Evolutionary conservation across 2,797 vertebrate genomes (phyloP).

Genomic region (Melanotaenia maccullochi): DNA sequence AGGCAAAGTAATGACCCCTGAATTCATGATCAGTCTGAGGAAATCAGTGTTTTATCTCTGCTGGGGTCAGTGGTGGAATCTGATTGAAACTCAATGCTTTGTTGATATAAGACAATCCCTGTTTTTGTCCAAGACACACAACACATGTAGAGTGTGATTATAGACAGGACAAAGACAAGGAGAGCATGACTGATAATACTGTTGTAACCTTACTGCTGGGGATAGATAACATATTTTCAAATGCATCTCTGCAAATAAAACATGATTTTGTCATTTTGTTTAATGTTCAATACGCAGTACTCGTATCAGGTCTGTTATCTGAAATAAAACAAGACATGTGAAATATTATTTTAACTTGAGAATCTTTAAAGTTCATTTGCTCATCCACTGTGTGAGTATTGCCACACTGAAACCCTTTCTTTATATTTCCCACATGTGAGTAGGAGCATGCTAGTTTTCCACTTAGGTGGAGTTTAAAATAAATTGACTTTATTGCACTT

Average conservation of each 20-base stretch:
- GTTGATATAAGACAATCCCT: constrained; percentile 12
- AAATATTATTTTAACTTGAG: neutral
- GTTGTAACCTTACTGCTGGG: neutral
- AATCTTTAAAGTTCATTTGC: neutral
- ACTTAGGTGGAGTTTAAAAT: neutral
- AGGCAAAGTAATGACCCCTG: constrained; percentile 58
- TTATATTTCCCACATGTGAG: neutral
- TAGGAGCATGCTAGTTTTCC: neutral
- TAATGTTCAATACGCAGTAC: neutral
- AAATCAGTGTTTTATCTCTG: constrained; percentile 59
- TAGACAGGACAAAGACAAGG: neutral
- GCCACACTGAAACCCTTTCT: neutral
- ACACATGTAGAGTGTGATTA: constrained; percentile 25
- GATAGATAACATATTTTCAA: neutral
- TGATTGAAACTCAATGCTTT: constrained; percentile 38
- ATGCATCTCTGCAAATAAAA: constrained; percentile 9
- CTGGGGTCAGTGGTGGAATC: constrained; percentile 47
- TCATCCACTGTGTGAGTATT: neutral
- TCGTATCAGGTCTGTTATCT: neutral
- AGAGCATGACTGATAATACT: neutral
- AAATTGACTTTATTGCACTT: neutral
- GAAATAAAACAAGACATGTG: neutral
- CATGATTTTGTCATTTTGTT: neutral
- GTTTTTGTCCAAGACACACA: neutral
- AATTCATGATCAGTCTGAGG: constrained; percentile 58